These are phyloP conservation scores for Lasioglossum villosulum DNA, from an alignment of 2,888 invertebrate genomes.

Conservation along the genomic window DNA sequence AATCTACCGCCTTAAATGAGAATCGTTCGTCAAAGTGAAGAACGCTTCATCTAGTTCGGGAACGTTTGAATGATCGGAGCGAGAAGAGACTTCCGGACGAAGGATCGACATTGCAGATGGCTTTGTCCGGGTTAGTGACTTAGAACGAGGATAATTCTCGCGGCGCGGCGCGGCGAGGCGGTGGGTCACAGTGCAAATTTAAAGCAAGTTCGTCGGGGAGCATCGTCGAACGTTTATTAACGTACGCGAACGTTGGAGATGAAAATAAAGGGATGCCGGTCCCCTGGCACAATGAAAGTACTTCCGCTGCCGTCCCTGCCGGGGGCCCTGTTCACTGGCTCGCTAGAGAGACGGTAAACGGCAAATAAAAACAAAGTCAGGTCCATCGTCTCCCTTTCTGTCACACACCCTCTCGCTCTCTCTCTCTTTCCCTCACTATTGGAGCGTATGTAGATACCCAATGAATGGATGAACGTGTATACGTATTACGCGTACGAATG, in stretches of 20 bases:
- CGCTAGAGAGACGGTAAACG: slow-evolving; percentile 72
- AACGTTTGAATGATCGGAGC: background rate
- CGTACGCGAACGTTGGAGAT: slow-evolving; percentile 70
- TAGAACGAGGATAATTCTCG: slow-evolving; percentile 21
- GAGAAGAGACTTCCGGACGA: slow-evolving; percentile 17
- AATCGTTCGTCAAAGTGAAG: background rate
- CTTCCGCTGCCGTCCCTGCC: slow-evolving; percentile 75
- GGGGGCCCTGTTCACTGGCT: slow-evolving; percentile 67
- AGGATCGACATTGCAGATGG: slow-evolving; percentile 1
- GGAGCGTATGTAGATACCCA: slow-evolving; percentile 61
- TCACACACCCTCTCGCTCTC: background rate
- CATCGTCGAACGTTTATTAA: slow-evolving; percentile 61
- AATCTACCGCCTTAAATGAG: background rate
- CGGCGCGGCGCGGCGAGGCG: slow-evolving; percentile 9
- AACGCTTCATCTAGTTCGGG: background rate
- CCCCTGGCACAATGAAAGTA: slow-evolving; percentile 78
- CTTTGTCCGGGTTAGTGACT: slow-evolving; percentile 1
- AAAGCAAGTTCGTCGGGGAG: slow-evolving; percentile 44
- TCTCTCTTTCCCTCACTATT: slow-evolving; percentile 17
- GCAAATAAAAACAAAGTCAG: slow-evolving; percentile 79
- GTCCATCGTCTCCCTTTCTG: slow-evolving; percentile 40
- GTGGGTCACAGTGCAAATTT: slow-evolving; percentile 20
- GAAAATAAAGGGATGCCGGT: slow-evolving; percentile 76
- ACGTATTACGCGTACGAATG: slow-evolving; percentile 72
- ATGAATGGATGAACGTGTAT: slow-evolving; percentile 73